Evolutionary conservation across 2,888 invertebrate genomes (phyloP), one percentile per base, ranked within the genome.

Genomic region (Diaprepes abbreviatus): DNA sequence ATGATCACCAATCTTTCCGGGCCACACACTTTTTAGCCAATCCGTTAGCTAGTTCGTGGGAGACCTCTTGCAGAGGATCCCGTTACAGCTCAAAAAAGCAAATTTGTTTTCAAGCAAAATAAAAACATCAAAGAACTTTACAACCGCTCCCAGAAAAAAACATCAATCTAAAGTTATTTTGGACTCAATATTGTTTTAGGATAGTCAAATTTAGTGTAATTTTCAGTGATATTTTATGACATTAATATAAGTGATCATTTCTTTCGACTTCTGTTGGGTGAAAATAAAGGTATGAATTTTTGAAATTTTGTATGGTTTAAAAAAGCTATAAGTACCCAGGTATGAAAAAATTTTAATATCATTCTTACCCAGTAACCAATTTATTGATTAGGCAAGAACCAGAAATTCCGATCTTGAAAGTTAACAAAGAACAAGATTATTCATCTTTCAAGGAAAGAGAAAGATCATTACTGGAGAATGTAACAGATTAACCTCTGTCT

Each of bases 21-120:
- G 48, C 48, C 28, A 50, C 14, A 50, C 12, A 50, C 28, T 14
- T 50, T 50, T 28, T 28, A 50, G 28, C 48, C 48, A 50, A 50
- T 24, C 48, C 48, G 28, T 50, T 50, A 45, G 45, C 48, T 50
- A 50, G 48, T 50, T 16, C 28, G 48, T 50, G 48, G 48, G 48
- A 50, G 48, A 50, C 48, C 48, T 50, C 48, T 48, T 28, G 28
- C 9, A 50, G 48, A 50, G 48, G 48, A 28, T 28, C 28, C 28
- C 28, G 48, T 50, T 50, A 3, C 48, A 50, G 48, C 28, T 28
- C 28, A 28, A 19, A 7, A 3, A 28, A 28, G 19, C 28, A 50
- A 31, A 4, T 50, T 50, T 16, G 12, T 50, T 50, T 50, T 24
- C 9, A 50, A 50, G 28, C 48, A 28, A 50, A 45, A 50, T 28